Conservation (phyloP, 2,113 vertebrate species). For the Hyperoodon ampullatus region DNA sequence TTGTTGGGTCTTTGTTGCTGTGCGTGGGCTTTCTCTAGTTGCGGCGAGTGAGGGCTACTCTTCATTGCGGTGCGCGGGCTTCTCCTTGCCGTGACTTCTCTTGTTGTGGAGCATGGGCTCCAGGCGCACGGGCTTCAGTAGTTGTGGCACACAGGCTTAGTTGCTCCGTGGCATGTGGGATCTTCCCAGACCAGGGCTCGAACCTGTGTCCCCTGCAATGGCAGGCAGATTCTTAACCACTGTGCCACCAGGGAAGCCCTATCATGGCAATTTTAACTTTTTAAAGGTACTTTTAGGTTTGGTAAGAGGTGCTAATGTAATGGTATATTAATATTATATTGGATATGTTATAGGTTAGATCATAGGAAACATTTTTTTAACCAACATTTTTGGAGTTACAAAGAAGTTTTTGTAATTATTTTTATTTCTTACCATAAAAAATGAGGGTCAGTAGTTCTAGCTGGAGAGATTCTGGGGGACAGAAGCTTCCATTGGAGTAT, state of each 20-base stretch:
- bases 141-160: too few species aligned
- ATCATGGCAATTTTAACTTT: neutral
- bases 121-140: too few species aligned
- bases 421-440: neutral
- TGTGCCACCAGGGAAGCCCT: neutral
- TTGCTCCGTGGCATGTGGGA: too few species aligned
- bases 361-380: conserved; percentile 25
- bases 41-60: too few species aligned
- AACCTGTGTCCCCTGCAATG: too few species aligned
- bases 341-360: neutral
- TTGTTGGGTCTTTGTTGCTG: too few species aligned
- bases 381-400: neutral
- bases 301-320: neutral
- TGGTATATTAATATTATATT: neutral
- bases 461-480: neutral
- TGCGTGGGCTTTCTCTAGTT: too few species aligned
- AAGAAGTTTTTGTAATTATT: neutral
- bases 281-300: neutral
- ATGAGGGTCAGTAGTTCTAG: neutral
- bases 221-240: too few species aligned
- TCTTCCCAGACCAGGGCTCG: too few species aligned
- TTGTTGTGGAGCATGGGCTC: too few species aligned
- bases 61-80: too few species aligned
- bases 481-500: neutral
- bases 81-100: too few species aligned